phyloP scores from a whole-genome alignment of 2,113 vertebrate species.

The Actenoides lindsayi region DNA sequence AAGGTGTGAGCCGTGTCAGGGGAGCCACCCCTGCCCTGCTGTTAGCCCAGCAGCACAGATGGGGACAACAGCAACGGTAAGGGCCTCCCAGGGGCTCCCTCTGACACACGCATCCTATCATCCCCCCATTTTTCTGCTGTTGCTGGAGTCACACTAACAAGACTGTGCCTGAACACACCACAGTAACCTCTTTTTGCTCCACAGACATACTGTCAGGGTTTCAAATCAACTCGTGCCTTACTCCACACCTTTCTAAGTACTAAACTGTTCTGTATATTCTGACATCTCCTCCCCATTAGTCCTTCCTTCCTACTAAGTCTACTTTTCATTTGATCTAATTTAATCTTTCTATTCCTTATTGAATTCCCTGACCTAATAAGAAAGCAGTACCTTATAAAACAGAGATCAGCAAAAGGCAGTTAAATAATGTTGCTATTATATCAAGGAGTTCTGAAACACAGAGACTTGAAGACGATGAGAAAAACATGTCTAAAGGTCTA shows the following conservation, averaged over 20 bases:
- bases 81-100: neutral
- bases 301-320: neutral
- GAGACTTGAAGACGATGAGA: neutral
- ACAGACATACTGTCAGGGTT: neutral
- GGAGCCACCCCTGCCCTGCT: neutral
- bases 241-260: neutral
- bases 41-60: neutral
- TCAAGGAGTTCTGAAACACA: neutral
- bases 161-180: neutral
- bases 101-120: too few species aligned
- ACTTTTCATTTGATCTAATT: neutral
- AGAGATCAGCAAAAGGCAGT: neutral
- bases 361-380: neutral
- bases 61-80: neutral
- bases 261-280: neutral
- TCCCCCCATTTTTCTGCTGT: neutral
- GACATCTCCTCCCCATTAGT: neutral
- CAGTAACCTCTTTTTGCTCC: neutral
- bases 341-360: neutral
- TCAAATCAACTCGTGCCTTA: neutral
- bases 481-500: neutral
- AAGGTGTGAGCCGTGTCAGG: fast-evolving
- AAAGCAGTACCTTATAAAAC: neutral
- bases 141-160: neutral
- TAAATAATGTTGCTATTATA: neutral